Evolutionary conservation across 2,888 invertebrate genomes (phyloP).

Genomic region (Furcula furcula): DNA sequence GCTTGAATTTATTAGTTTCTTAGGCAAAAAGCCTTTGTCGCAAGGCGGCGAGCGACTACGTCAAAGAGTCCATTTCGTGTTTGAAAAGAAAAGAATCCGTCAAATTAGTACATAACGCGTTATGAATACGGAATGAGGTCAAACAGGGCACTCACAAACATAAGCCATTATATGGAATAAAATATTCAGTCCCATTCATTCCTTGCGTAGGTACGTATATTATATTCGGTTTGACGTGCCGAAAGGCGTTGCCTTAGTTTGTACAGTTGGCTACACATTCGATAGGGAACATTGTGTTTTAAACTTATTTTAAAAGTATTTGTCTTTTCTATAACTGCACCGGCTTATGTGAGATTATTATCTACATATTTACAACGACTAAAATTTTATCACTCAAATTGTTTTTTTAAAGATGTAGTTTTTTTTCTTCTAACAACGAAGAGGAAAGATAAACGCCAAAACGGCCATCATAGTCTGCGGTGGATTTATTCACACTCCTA

Average conservation of each 20-base stretch:
- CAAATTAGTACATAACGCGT: constrained; percentile 78
- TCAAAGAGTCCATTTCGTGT: constrained; percentile 68
- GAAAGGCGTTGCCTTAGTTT: constrained; percentile 71
- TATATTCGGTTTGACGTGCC: constrained; percentile 60
- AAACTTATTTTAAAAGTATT: constrained; percentile 51
- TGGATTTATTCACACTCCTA: too few relatives aligned
- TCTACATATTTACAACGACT: constrained; percentile 10
- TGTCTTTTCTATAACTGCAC: constrained; percentile 31
- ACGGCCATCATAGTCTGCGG: too few relatives aligned
- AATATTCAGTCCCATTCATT: constrained; percentile 78
- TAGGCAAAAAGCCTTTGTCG: constrained; percentile 40
- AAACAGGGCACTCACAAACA: constrained; percentile 75
- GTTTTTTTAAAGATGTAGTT: background rate
- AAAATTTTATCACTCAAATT: constrained; percentile 30
- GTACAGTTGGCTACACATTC: constrained; percentile 67
- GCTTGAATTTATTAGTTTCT: constrained; percentile 33
- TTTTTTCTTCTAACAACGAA: too few relatives aligned
- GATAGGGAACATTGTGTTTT: constrained; percentile 47
- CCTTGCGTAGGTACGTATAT: constrained; percentile 53
- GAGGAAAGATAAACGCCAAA: too few relatives aligned
- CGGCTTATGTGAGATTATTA: constrained; percentile 21
- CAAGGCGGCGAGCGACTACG: constrained; percentile 54
- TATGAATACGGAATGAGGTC: constrained; percentile 79
- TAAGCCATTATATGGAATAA: constrained; percentile 73
- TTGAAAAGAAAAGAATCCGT: constrained; percentile 72